These are phyloP conservation scores for Karalla daura DNA, from an alignment of 2,797 vertebrate species.

Conservation along the genomic window DNA sequence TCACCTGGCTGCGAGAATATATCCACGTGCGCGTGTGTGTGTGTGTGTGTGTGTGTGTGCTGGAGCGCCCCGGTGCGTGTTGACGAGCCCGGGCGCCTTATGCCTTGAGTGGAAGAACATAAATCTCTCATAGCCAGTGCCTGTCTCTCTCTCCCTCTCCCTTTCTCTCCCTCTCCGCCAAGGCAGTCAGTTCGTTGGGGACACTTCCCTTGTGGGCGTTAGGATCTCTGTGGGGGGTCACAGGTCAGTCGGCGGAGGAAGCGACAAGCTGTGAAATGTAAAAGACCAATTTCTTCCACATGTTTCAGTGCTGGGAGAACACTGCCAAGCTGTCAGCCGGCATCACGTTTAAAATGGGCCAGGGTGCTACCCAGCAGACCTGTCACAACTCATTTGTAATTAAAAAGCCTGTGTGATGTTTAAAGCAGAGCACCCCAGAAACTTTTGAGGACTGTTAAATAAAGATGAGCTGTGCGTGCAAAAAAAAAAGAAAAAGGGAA, in stretches of 20 bases:
- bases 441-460: slow-evolving; percentile 88
- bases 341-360: slow-evolving; percentile 91
- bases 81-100: slow-evolving; percentile 57
- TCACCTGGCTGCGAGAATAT: slow-evolving; percentile 65
- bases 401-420: slow-evolving; percentile 90
- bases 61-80: slow-evolving; percentile 19
- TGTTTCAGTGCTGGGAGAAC: slow-evolving; percentile 92
- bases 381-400: slow-evolving; percentile 97
- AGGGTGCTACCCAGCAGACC: slow-evolving; percentile 89
- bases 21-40: no score
- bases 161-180: slow-evolving; percentile 71
- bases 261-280: slow-evolving; percentile 99
- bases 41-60: slow-evolving; percentile 34
- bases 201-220: slow-evolving; percentile 95
- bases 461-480: slow-evolving; percentile 84
- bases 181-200: slow-evolving; percentile 85
- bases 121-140: slow-evolving; percentile 86
- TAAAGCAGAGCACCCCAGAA: slow-evolving; percentile 89
- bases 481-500: slow-evolving; percentile 59
- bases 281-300: slow-evolving; percentile 99
- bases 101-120: slow-evolving; percentile 74
- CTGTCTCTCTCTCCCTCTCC: slow-evolving; percentile 55
- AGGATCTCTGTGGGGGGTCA: slow-evolving; percentile 94
- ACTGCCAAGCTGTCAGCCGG: slow-evolving; percentile 90
- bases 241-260: slow-evolving; percentile 95